Evolutionary conservation across 2,888 invertebrate genomes (phyloP), one percentile per base, ranked within the genome.

Genomic region (Drosophila borborema): DNA sequence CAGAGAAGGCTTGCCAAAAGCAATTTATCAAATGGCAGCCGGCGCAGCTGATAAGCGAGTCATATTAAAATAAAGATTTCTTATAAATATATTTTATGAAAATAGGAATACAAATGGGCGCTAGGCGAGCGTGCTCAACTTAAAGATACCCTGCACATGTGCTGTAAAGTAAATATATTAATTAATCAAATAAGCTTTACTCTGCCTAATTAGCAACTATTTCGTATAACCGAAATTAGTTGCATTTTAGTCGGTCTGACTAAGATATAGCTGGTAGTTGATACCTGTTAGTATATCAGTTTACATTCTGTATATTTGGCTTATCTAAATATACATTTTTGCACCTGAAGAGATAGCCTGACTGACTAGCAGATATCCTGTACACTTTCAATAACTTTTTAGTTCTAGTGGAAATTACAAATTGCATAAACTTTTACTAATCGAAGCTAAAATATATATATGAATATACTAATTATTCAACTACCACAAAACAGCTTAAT

Each of bases 21-120:
- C 58, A 45, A 62, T 62, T 71, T 45, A 51, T 43, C 31, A 49
- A 51, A 66, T 65, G 56, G 20, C 41, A 41, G 41, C 7, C 23
- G 23, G 23, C 45, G 10, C 14, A n/a, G 18, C n/a, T 49, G 67
- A 67, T 66, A 60, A 69, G 53, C 36, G 8, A 48, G 2, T 31
- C n/a, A 18, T 43, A 71, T 61, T 61, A 10, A 23, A 60, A 54
- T 41, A 16, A 48, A 61, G 23, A 71, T 41, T 60, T 41, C 12
- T 38, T 18, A 1, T 31, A 55, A 43, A 9, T 7, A 9, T 12
- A 68, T 16, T 20, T 16, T 23, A 28, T 20, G 2, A 59, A 23
- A 38, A 40, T 20, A 51, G 34, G 18, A 53, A 55, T 23, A 40
- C 5, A 23, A 8, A 4, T 5, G 10, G 16, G 20, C 9, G 16